Base-by-base conservation (phyloP, 2,113 vertebrate genomes). In the Neodontobutis hainanensis region DNA sequence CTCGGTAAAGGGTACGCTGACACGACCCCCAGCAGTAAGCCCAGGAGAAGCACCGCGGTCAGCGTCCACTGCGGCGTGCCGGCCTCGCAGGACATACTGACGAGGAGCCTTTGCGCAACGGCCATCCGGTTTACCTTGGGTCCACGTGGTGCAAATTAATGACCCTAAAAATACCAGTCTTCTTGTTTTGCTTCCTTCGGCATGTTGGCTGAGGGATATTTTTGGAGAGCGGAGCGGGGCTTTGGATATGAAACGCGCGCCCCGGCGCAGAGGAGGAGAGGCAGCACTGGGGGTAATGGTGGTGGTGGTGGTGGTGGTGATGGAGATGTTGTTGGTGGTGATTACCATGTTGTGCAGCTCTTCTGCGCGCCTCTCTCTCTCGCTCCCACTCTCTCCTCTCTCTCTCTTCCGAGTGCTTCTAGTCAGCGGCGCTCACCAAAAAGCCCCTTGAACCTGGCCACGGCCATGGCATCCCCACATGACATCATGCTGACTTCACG, bases 141-240 rank as follows among this genome's bases (percentile, higher is more conserved):
- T 93, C 94, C 96, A 98, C 93, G 96, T 98, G 97, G 95, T 97
- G 92, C 90, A 92, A 95, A 95, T 95, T 95, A 95, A 95, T 94
- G 94, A 92, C 93, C 95, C 96, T 97, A 98, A 97, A 98, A 98
- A 98, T 98, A 98, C 94, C 94, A 68, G 94, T 93, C 94, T 93
- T 94, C 95, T 97, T 95, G 94, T 94, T 96, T 95, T 96, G 92
- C 95, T 95, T 92, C 89, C 93, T 94, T 93, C 94, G 91, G 94
- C 95, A 97, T 97, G 95, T 94, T 75, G 95, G 96, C 93, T 90
- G 92, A 88, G 91, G 93, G 94, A 94, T 97, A 98, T 97, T 97
- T 96, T 94, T 92, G 96, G 95, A 94, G 95, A 91, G 93, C 94
- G 85, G 94, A 92, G 89, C 92, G 90, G 93, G 90, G 90, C 93